These are phyloP conservation scores for Colletes gigas DNA, from an alignment of 1,140 invertebrate genomes.

Conservation along the genomic window DNA sequence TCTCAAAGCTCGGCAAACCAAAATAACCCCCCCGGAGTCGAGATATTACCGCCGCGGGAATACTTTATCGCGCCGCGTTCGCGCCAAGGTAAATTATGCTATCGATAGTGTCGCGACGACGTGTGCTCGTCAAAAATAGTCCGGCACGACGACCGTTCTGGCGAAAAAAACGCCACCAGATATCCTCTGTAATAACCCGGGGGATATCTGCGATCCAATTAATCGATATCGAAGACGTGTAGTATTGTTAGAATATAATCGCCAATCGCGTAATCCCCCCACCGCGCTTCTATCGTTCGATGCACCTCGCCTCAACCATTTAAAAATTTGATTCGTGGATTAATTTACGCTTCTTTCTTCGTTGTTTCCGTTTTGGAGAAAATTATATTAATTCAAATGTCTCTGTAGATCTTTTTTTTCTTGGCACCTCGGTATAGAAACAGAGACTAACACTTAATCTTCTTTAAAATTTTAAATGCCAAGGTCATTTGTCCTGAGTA, in stretches of 20 bases:
- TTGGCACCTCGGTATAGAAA: too few species aligned
- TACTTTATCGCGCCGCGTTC: constrained; percentile 50
- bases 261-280: neutral
- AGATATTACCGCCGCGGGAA: constrained; percentile 46
- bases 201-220: neutral
- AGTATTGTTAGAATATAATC: constrained; percentile 4
- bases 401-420: too few species aligned
- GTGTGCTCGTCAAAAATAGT: constrained; percentile 45
- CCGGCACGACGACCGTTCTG: neutral
- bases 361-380: too few species aligned
- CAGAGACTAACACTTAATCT: too few species aligned
- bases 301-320: too few species aligned
- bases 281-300: neutral
- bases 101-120: constrained; percentile 39
- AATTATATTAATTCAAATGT: too few species aligned
- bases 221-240: neutral
- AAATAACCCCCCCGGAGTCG: constrained; percentile 48
- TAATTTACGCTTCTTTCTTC: too few species aligned
- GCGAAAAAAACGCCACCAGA: neutral
- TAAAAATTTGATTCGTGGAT: too few species aligned
- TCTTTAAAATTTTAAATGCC: too few species aligned
- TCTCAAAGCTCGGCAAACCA: constrained; percentile 40
- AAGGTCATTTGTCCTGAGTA: too few species aligned
- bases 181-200: constrained; percentile 26
- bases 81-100: constrained; percentile 47